Evolutionary conservation across 1,140 invertebrate genomes (phyloP).

Genomic region (Phymastichus coffea): DNA sequence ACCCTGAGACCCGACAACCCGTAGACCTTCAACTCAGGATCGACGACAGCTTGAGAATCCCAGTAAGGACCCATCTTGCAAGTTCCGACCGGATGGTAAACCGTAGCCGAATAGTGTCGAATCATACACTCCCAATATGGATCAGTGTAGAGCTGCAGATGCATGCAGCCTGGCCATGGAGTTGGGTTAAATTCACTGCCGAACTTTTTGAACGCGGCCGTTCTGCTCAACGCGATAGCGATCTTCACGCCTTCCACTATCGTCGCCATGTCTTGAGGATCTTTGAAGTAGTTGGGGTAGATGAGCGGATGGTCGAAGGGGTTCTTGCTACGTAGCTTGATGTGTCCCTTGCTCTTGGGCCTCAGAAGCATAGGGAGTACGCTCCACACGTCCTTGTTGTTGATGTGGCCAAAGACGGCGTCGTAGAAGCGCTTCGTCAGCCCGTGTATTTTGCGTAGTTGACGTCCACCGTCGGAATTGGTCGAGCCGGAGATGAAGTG

Average conservation of each 20-base stretch:
- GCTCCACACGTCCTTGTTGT: slow-evolving; percentile 79
- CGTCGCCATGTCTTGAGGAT: slow-evolving; percentile 76
- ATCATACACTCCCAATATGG: slow-evolving; percentile 84
- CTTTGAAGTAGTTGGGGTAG: slow-evolving; percentile 86
- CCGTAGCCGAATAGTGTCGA: slow-evolving; percentile 74
- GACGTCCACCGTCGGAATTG: slow-evolving; percentile 82
- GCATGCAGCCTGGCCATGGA: slow-evolving; percentile 71
- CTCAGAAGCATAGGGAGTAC: slow-evolving; percentile 82
- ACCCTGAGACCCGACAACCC: slow-evolving; percentile 77
- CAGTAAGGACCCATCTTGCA: slow-evolving; percentile 90
- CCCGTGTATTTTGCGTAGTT: slow-evolving; percentile 80
- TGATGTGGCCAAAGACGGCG: slow-evolving; percentile 71
- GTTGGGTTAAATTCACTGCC: slow-evolving; percentile 68
- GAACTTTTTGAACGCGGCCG: slow-evolving; percentile 68
- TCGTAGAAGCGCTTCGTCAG: slow-evolving; percentile 73
- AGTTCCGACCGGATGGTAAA: slow-evolving; percentile 87
- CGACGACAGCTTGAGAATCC: slow-evolving; percentile 84
- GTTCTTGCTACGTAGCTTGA: slow-evolving; percentile 77
- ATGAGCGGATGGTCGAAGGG: slow-evolving; percentile 90
- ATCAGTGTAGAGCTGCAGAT: slow-evolving; percentile 68
- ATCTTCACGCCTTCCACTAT: slow-evolving; percentile 84
- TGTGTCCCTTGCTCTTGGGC: slow-evolving; percentile 75
- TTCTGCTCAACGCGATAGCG: slow-evolving; percentile 71
- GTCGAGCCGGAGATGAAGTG: slow-evolving; percentile 90
- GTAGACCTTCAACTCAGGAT: slow-evolving; percentile 78